Evolutionary conservation across 2,113 vertebrate species (phyloP), one percentile per base, ranked within the genome.

Genomic region (Pogonocichla stellata): DNA sequence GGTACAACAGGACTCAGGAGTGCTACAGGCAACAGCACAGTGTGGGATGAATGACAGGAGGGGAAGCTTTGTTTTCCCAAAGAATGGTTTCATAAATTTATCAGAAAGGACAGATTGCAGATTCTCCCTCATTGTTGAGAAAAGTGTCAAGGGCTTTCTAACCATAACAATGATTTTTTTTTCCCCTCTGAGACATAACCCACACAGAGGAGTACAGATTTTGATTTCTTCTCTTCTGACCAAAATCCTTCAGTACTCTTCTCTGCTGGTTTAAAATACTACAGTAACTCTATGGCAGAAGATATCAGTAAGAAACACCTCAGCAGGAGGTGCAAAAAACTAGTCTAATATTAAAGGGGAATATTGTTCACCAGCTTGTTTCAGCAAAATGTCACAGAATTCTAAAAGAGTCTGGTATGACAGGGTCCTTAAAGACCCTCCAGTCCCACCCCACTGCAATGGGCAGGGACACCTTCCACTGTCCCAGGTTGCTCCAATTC

Each of bases 401-500:
- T n/a, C 14, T 34, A 10, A 6, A 40, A 13, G 6, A 18, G 4
- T 67, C 19, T 40, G 6, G 14, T 20, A 75, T 48, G n/a, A 34
- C 8, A 48, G 20, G 6, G 14, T 31, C 29, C 10, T 29, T 38
- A 38, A 58, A 74, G 16, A 11, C 7, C 19, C 13, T 28, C 12
- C 15, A 10, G 5, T 57, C 1, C 12, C 33, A n/a, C 0, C 5
- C 50, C 34, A 3, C 18, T 66, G 33, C 15, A 10, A 20, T 11
- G 16, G 8, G 20, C 74, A 80, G 29, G 8, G 29, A 48, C 17
- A 43, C 1, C 5, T 88, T 1, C 58, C 12, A 7, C 33, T 14
- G 0, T 7, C 14, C 18, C 60, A 73, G 20, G 3, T 0, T 19
- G 9, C 9, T 43, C 26, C 42, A 10, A 50, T 8, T 17, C 20